These are phyloP conservation scores for Lophura nycthemera DNA, from an alignment of 2,113 vertebrate genomes.

Conservation along the genomic window DNA sequence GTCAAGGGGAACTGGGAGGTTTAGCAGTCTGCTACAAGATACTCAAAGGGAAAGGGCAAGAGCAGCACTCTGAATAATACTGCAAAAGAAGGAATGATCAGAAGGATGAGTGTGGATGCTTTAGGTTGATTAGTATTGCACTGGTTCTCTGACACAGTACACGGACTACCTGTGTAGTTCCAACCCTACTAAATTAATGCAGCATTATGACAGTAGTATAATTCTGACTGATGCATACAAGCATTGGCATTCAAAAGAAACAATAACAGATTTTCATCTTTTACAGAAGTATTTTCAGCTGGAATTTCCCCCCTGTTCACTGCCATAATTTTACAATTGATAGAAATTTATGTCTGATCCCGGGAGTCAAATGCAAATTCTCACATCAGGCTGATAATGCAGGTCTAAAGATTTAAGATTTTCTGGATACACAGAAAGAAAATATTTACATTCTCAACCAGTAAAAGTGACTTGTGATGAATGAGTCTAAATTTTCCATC, in stretches of 20 bases:
- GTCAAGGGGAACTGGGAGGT: neutral
- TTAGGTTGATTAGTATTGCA: neutral
- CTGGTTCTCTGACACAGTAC: neutral
- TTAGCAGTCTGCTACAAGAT: neutral
- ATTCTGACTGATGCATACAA: neutral
- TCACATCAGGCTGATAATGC: neutral
- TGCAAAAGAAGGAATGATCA: neutral
- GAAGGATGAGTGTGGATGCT: neutral
- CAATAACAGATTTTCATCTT: neutral
- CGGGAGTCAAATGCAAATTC: neutral
- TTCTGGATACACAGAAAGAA: neutral
- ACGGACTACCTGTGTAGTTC: fast-evolving
- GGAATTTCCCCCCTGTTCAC: neutral
- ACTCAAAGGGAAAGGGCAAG: neutral
- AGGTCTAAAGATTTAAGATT: neutral
- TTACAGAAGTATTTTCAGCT: neutral
- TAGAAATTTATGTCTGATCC: neutral
- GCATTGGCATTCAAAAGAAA: neutral
- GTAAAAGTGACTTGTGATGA: neutral
- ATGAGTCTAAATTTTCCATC: neutral
- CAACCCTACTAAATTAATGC: neutral
- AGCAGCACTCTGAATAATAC: neutral
- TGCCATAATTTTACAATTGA: neutral
- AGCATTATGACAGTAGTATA: neutral
- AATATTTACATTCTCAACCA: neutral